Conservation (phyloP, 2,113 vertebrate species). For the Chaetodon auriga region DNA sequence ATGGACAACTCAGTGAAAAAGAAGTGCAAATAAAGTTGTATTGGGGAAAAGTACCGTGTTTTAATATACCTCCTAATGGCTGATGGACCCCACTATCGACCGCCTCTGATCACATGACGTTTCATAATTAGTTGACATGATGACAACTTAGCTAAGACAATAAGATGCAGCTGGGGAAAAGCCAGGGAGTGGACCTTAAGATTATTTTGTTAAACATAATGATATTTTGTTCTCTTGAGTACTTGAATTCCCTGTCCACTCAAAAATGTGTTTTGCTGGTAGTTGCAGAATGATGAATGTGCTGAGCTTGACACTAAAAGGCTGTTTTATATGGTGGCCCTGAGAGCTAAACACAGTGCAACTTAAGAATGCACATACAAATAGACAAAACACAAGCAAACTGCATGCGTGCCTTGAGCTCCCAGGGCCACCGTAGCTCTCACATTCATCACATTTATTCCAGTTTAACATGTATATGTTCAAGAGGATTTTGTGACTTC, state of each 20-base stretch:
- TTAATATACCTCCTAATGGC: neutral
- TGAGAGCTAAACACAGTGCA: too few relatives aligned
- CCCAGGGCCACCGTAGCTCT: too few relatives aligned
- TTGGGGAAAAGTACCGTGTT: neutral
- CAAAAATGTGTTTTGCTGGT: too few relatives aligned
- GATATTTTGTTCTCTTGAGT: neutral
- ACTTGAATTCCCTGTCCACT: too few relatives aligned
- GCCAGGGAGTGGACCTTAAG: neutral
- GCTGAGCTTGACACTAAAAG: neutral
- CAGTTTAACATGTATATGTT: too few relatives aligned
- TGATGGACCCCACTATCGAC: neutral
- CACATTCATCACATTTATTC: too few relatives aligned
- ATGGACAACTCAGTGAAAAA: neutral
- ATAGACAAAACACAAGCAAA: too few relatives aligned
- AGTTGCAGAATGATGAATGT: too few relatives aligned
- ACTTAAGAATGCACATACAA: too few relatives aligned
- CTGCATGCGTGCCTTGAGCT: too few relatives aligned
- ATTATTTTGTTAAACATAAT: neutral
- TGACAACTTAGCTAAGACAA: neutral
- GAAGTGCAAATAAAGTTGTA: neutral
- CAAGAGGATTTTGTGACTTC: too few relatives aligned
- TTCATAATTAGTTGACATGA: neutral
- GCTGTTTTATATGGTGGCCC: neutral
- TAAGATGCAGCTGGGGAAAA: neutral
- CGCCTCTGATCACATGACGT: neutral